These are phyloP conservation scores for Formica aserva DNA, from an alignment of 2,888 invertebrate genomes.

Conservation along the genomic window DNA sequence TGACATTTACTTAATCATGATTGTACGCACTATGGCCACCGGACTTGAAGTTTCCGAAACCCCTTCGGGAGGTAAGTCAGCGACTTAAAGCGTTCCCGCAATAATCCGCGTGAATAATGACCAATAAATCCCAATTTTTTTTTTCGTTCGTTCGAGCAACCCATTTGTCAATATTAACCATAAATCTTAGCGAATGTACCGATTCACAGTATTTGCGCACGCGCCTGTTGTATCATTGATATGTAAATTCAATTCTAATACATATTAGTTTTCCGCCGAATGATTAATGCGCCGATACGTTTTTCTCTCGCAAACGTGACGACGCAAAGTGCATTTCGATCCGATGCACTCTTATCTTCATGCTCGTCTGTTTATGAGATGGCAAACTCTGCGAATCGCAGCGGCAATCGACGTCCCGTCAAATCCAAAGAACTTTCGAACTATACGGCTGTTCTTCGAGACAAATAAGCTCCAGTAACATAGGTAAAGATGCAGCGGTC, in stretches of 20 bases:
- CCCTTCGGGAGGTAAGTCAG: slow-evolving; percentile 23
- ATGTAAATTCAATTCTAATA: slow-evolving; percentile 72
- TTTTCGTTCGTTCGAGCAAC: slow-evolving; percentile 29
- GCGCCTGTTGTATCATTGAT: slow-evolving; percentile 62
- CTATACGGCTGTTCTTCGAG: slow-evolving; percentile 72
- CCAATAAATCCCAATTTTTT: slow-evolving; percentile 44
- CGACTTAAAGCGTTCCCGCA: slow-evolving; percentile 52
- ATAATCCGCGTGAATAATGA: slow-evolving; percentile 55
- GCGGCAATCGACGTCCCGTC: slow-evolving; percentile 69
- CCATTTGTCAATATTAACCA: slow-evolving; percentile 71
- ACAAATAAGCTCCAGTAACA: slow-evolving; percentile 50
- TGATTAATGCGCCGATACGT: slow-evolving; percentile 67
- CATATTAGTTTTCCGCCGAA: slow-evolving; percentile 68
- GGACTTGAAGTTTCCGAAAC: slow-evolving; percentile 24
- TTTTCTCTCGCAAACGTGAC: slow-evolving; percentile 33
- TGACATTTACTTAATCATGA: slow-evolving; percentile 10
- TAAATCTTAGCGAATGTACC: slow-evolving; percentile 56
- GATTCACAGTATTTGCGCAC: slow-evolving; percentile 57
- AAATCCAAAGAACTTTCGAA: slow-evolving; percentile 70
- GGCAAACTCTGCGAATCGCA: slow-evolving; percentile 71
- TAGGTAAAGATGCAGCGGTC: slow-evolving; percentile 46
- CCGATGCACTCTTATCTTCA: slow-evolving; percentile 6
- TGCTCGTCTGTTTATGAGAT: slow-evolving; percentile 55
- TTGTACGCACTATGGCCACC: slow-evolving; percentile 16
- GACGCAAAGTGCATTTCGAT: slow-evolving; percentile 1